Percentiles rank a stretch among this genome's conserved stretches.
phyloP scores from a whole-genome alignment of 2,113 vertebrate species.

The Noturus placidus region DNA sequence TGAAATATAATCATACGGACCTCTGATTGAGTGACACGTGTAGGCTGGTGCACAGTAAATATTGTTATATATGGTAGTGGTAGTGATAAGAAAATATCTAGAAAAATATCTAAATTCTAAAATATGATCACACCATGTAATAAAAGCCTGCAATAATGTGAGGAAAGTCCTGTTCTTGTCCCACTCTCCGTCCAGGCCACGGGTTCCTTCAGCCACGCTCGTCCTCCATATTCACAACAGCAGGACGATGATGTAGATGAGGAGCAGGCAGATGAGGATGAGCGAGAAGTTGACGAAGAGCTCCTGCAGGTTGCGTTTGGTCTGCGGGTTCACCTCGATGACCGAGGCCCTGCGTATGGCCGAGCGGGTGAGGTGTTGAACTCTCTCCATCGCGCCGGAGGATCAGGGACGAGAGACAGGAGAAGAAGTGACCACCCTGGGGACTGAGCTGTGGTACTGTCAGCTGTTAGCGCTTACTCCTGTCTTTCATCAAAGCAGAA shows the following conservation, averaged over 20 bases:
- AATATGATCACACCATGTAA: neutral
- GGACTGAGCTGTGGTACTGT: neutral
- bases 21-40: neutral
- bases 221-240: conserved; percentile 76
- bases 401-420: conserved; percentile 1
- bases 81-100: neutral
- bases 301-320: conserved; percentile 92
- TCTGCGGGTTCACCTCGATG: conserved; percentile 94
- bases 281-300: conserved; percentile 97
- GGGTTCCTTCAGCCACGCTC: neutral
- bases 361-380: conserved; percentile 93
- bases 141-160: neutral
- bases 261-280: conserved; percentile 95
- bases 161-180: conserved; percentile 12
- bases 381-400: conserved; percentile 83
- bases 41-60: neutral
- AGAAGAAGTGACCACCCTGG: neutral
- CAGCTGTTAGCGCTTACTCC: conserved; percentile 28
- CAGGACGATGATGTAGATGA: conserved; percentile 97
- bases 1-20: neutral
- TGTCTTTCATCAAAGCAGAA: conserved; percentile 27
- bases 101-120: neutral
- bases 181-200: neutral
- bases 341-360: conserved; percentile 93
- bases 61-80: neutral